Percentiles rank a stretch among this genome's conserved stretches.
Evolutionary conservation across 2,113 vertebrate genomes (phyloP).

Genomic region (Sialia sialis): DNA sequence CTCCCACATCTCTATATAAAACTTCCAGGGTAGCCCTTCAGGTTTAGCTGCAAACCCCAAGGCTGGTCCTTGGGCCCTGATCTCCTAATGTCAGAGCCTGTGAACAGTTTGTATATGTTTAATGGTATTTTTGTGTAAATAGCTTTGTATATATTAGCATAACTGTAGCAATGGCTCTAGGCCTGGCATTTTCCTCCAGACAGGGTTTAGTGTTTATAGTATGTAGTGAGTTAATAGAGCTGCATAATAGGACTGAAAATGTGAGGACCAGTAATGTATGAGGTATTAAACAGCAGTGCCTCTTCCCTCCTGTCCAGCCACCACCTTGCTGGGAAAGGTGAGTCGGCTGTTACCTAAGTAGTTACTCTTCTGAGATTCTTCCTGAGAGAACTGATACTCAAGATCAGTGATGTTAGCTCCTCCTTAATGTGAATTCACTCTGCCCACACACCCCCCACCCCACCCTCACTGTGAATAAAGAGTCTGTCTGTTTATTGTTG

Average conservation of each 20-base stretch:
- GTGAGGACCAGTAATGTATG: background rate
- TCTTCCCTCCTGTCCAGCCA: background rate
- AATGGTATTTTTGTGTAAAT: constrained; percentile 44
- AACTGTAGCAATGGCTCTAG: constrained; percentile 36
- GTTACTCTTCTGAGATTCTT: background rate
- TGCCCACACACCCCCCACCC: background rate
- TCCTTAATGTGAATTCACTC: constrained; percentile 61
- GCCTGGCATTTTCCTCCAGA: constrained; percentile 4
- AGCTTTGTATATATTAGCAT: constrained; percentile 61
- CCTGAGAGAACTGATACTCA: background rate
- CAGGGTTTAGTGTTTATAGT: constrained; percentile 3
- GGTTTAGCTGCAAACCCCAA: constrained; percentile 21
- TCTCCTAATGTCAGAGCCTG: constrained; percentile 29
- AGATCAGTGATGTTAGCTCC: background rate
- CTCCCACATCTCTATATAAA: background rate
- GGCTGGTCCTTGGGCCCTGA: constrained; percentile 23
- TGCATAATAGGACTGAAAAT: background rate
- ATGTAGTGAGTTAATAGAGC: background rate
- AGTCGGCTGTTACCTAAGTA: background rate
- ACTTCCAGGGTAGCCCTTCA: constrained; percentile 25
- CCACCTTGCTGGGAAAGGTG: constrained; percentile 28
- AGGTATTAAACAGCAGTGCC: background rate
- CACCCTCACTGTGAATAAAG: constrained; percentile 9
- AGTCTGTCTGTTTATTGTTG: constrained; percentile 59
- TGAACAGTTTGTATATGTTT: constrained; percentile 53